phyloP scores from a whole-genome alignment of 2,797 vertebrate species.

The Meriones psammophilus region DNA sequence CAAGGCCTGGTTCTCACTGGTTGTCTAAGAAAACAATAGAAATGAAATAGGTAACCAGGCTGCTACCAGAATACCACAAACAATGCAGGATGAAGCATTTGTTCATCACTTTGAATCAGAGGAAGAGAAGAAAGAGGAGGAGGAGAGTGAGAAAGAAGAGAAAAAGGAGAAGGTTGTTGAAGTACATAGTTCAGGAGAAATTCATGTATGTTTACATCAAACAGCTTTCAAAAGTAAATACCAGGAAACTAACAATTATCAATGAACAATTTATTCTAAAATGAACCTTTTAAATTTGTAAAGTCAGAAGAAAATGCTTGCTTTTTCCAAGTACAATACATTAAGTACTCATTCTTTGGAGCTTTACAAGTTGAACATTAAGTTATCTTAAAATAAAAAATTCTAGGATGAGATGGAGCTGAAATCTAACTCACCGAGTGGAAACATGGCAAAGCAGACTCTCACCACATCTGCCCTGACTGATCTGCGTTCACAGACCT shows the following conservation, averaged over 20 bases:
- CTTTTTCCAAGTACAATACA: slow-evolving; percentile 14
- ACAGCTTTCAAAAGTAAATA: slow-evolving; percentile 52
- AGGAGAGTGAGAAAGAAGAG: too few relatives aligned
- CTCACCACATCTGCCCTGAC: not conserved
- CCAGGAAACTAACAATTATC: slow-evolving; percentile 50
- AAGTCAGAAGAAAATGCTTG: slow-evolving; percentile 47
- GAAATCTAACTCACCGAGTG: not conserved
- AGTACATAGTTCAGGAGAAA: slow-evolving; percentile 22
- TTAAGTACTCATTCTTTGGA: slow-evolving; percentile 30
- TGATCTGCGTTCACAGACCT: not conserved
- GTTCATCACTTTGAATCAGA: not conserved
- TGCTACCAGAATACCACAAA: not conserved
- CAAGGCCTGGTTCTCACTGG: slow-evolving; percentile 90
- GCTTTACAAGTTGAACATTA: not conserved
- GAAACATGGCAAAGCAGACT: not conserved
- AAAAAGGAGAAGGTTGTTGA: not conserved
- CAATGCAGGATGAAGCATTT: not conserved
- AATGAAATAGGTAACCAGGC: slow-evolving; percentile 25
- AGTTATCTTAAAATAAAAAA: slow-evolving; percentile 39
- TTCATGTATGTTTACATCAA: slow-evolving; percentile 22
- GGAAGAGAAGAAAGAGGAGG: not conserved
- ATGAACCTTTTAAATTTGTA: slow-evolving; percentile 32
- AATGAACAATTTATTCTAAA: slow-evolving; percentile 42
- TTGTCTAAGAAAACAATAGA: slow-evolving; percentile 88
- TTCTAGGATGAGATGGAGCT: not conserved